phyloP scores from a whole-genome alignment of 1,140 invertebrate genomes.

The Drosophila asahinai region DNA sequence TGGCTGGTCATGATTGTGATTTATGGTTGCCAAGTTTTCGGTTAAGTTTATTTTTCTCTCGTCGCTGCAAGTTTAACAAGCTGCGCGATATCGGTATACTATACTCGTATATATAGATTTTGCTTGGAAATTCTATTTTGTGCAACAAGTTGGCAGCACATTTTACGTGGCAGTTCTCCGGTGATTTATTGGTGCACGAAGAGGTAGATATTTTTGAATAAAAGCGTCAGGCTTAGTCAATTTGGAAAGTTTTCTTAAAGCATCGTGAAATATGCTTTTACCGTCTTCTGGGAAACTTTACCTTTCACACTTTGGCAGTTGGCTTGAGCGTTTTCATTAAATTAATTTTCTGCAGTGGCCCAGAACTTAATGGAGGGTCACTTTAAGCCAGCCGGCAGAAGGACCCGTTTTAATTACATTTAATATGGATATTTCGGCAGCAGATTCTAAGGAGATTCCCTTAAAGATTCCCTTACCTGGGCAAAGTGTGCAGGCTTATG shows the following conservation, averaged over 20 bases:
- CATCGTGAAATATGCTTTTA: too few species aligned
- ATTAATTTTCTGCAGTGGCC: background rate
- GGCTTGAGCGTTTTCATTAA: too few species aligned
- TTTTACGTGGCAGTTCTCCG: background rate
- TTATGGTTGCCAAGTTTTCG: constrained; percentile 38
- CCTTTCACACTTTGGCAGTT: background rate
- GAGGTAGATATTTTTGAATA: background rate
- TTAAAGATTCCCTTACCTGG: constrained; percentile 13
- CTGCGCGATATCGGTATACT: background rate
- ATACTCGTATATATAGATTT: background rate
- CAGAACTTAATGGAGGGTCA: background rate
- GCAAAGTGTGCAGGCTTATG: background rate
- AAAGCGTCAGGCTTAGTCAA: background rate
- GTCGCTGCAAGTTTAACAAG: constrained; percentile 24
- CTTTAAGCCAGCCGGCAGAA: background rate
- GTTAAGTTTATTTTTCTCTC: constrained; percentile 20
- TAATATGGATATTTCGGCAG: background rate
- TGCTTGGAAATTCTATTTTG: background rate
- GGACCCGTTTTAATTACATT: background rate
- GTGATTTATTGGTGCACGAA: background rate
- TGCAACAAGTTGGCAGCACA: constrained; percentile 24
- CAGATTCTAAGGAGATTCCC: background rate
- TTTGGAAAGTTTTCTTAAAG: too few species aligned
- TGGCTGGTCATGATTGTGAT: constrained; percentile 33
- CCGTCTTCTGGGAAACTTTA: too few species aligned